Evolutionary conservation across 2,888 invertebrate genomes (phyloP), one percentile per base, ranked within the genome.

Genomic region (Imbricaverruca yamaguchii): DNA sequence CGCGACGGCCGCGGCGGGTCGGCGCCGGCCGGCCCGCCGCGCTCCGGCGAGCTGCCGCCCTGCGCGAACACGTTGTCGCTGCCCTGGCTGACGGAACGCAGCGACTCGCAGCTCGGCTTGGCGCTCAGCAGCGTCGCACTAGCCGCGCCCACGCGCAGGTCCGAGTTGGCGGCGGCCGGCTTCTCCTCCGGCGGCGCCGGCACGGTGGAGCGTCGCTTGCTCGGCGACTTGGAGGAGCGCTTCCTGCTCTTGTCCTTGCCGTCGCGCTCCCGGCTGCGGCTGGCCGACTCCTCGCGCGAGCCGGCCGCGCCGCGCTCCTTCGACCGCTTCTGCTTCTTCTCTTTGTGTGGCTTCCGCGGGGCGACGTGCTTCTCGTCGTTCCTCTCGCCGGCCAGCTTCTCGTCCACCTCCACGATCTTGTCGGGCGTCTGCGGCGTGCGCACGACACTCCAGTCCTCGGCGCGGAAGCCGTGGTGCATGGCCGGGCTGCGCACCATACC

Each of bases 61-160:
- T 81, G 57, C 59, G 94, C 94, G 88, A 95, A 95, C 56, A 95
- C 95, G 82, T 94, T 94, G 87, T 95, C 95, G 84, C 94, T 95
- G 55, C 95, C 95, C 8, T 95, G 95, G 85, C 94, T 94, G 69
- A 93, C 94, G n/a, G 94, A 94, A 80, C 95, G 91, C 81, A 95
- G 88, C 0, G 94, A 94, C 88, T 95, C 95, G 79, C 94, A 93
- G 84, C 94, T 94, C 10, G 53, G 74, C 39, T 39, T 39, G 53
- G 53, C 74, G 11, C 74, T 65, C 11, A 65, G 65, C 23, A 80
- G n/a, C 21, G 80, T 15, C 10, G 23, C 1, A 63, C 53, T 63
- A 6, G 23, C 63, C 25, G 53, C 15, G n/a, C 63, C 81, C 63
- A n/a, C n/a, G 10, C 69, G 81, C 56, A 74, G 74, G 23, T 80